Base-by-base conservation (phyloP, 2,113 vertebrate species). In the Arenaria interpres region DNA sequence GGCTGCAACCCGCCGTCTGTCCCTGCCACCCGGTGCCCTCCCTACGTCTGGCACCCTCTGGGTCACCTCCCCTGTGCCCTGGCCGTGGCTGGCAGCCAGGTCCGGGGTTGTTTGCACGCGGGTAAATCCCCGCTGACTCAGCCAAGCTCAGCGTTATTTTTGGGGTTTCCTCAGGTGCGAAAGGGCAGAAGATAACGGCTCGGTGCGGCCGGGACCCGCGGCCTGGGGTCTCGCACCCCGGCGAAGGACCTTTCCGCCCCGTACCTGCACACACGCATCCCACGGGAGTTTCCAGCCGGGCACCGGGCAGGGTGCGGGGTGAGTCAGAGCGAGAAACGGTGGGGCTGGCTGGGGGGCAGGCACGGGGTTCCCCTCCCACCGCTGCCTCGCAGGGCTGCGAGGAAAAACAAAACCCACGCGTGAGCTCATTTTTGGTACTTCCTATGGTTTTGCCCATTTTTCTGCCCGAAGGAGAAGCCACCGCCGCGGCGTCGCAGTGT, bases 401-500 rank as follows among this genome's bases (percentile, higher is more conserved):
- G 88, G 77, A 53, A 56, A 56, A 62, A 50, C 7, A 16, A 60
- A 67, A 17, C 78, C 67, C 72, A 32, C 4, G 1, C 3, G 3
- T 12, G 92, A 86, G 50, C 53, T 24, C 14, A 0, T 0, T n/a
- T 66, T 10, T 4, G 9, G 39, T 33, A 1, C 25, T 78, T 56
- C 24, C 25, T 33, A 4, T 4, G 39, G 15, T 4, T 53, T 73
- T 8, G 10, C 21, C 19, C 2, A 0, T 21, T 32, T 27, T 66
- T 21, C 27, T 59, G 51, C 57, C 81, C 81, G 4, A 9, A 28
- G 66, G 54, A 35, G 19, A 37, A 10, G 71, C 10, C 1, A 3
- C 32, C 6, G 3, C 45, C 0, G 4, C 1, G 1, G 64, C 3
- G 2, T 35, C 24, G 10, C 51, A 8, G 54, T 1, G 1, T n/a